Conservation (phyloP, 2,113 vertebrate genomes). For the Poicephalus gulielmi region DNA sequence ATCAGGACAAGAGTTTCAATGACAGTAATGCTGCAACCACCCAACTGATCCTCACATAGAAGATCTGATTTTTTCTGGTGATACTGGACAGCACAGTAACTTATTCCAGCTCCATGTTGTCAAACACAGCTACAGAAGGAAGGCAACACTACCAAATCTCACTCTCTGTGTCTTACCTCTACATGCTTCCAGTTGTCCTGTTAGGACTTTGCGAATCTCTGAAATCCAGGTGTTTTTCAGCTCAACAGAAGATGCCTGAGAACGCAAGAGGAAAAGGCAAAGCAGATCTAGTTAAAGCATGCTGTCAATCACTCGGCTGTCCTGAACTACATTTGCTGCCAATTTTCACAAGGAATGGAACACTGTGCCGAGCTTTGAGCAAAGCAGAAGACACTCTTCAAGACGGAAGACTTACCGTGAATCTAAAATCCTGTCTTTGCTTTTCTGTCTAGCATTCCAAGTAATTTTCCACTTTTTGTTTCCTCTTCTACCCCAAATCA, state of each 20-base stretch:
- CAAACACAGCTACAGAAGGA: neutral
- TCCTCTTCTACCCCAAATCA: neutral
- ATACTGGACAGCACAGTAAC: neutral
- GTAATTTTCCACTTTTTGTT: neutral
- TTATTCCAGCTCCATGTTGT: neutral
- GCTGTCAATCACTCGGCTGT: neutral
- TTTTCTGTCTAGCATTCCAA: neutral
- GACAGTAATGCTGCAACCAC: neutral
- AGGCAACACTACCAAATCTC: neutral
- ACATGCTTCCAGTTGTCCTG: conserved; percentile 87
- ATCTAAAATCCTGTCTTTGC: neutral
- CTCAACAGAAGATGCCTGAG: conserved; percentile 90
- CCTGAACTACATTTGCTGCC: neutral
- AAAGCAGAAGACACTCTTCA: neutral
- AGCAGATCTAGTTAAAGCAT: neutral
- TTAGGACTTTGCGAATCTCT: conserved; percentile 92
- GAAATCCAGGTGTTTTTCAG: conserved; percentile 94
- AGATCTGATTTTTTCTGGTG: neutral
- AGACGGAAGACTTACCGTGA: neutral
- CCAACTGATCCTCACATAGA: neutral
- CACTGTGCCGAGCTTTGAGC: neutral
- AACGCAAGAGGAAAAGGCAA: conserved; percentile 27
- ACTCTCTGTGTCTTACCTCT: conserved; percentile 77
- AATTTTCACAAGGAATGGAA: neutral
- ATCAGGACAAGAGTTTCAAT: neutral